Percentiles rank a stretch among this genome's conserved stretches.
These are phyloP conservation scores for Gymnothorax reevesii DNA, from an alignment of 2,797 vertebrate species.

Conservation along the genomic window DNA sequence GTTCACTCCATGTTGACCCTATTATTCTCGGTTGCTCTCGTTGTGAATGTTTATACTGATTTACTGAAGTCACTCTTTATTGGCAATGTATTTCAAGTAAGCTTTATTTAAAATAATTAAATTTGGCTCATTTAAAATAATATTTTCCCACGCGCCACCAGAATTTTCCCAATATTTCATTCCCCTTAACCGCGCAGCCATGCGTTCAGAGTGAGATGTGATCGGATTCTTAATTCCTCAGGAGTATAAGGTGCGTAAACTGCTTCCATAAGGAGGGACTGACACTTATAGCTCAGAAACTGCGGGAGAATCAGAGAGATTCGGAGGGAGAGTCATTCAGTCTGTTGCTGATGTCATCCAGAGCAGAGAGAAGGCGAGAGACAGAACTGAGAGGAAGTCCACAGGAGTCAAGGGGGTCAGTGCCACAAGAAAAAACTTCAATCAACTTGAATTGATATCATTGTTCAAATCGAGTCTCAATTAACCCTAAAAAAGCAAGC, in stretches of 20 bases:
- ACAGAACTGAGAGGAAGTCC: conserved; percentile 9
- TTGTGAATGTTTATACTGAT: conserved; percentile 4
- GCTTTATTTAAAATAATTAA: conserved; percentile 39
- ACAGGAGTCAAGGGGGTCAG: conserved; percentile 5
- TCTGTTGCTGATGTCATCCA: not conserved
- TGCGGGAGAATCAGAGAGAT: not conserved
- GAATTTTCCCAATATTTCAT: conserved; percentile 49
- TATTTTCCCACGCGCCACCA: conserved; percentile 41
- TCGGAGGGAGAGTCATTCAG: not conserved
- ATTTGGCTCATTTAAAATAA: conserved; percentile 37
- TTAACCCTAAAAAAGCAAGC: conserved; percentile 2
- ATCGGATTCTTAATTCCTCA: conserved; percentile 56
- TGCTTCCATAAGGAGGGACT: conserved; percentile 19
- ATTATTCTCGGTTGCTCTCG: not conserved
- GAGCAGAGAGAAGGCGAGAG: conserved; percentile 1
- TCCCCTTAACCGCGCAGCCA: conserved; percentile 57
- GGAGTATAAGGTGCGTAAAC: conserved; percentile 51
- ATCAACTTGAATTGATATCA: not conserved
- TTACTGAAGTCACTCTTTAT: conserved; percentile 36
- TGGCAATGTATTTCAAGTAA: conserved; percentile 33
- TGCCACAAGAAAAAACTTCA: not conserved
- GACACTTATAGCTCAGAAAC: conserved; percentile 18
- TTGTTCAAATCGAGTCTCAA: not conserved
- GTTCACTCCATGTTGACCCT: not conserved
- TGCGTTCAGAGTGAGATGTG: conserved; percentile 66